Evolutionary conservation across 2,888 invertebrate species (phyloP), one percentile per base, ranked within the genome.

Genomic region (Drosophila macrospina): DNA sequence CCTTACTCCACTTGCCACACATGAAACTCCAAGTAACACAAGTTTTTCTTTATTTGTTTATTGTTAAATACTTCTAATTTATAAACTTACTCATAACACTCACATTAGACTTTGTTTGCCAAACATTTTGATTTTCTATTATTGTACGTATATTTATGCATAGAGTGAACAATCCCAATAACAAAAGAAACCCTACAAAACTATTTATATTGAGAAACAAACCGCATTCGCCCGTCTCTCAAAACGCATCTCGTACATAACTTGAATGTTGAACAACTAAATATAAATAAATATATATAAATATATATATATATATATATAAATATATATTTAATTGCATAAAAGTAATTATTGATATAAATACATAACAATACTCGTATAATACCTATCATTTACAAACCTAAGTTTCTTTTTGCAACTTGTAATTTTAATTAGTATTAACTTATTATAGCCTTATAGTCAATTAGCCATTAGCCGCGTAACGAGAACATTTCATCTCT

Each of bases 191-290:
- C 7, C 20, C 6, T 15, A 72, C 10, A 51, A 11, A 32, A 8
- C 20, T 51, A 15, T 24, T 36, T 52, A 41, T 4, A 51, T 5
- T 47, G 32, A 61, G 20, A 57, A 41, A 52, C 55, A 54, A 61
- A 69, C 24, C 54, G 78, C 74, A 74, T 78, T 62, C 78, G 74
- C 78, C 67, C 73, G 63, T 55, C 54, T 65, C 64, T 69, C 69
- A 44, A 60, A 20, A 69, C 56, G 71, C 72, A 74, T 71, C 47
- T 66, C 78, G 66, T 73, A 74, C 69, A 59, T 73, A 62, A 67
- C 36, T 51, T 68, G 78, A 75, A 78, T 73, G 73, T 65, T 78
- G 52, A 60, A 64, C 50, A 62, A 65, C 30, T 45, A 55, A 42
- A 32, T 50, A 20, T 37, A 20, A 2, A 20, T 20, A 20, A 2